phyloP scores from a whole-genome alignment of 2,888 invertebrate species.

The Diarsia rubi region DNA sequence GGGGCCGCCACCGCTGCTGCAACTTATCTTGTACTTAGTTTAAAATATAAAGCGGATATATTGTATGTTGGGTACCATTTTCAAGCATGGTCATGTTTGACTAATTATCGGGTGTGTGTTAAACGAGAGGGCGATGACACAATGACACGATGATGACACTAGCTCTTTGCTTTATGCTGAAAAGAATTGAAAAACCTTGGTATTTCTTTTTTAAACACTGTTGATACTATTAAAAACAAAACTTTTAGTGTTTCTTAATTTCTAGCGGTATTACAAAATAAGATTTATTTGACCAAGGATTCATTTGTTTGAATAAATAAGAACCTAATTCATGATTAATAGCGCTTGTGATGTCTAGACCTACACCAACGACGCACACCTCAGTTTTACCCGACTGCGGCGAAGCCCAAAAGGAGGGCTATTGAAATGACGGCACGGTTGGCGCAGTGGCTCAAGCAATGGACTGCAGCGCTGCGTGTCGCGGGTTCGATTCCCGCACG shows the following conservation, averaged over 20 bases:
- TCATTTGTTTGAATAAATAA: neutral
- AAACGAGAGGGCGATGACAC: constrained; percentile 4
- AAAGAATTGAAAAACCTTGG: neutral
- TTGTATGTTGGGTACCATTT: neutral
- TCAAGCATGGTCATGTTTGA: constrained; percentile 5
- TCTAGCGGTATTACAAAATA: neutral
- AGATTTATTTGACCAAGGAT: neutral
- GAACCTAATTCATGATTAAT: neutral
- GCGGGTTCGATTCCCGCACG: too few relatives aligned
- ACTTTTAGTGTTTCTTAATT: neutral
- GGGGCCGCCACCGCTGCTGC: too few relatives aligned
- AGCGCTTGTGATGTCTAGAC: too few relatives aligned
- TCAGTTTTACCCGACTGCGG: too few relatives aligned
- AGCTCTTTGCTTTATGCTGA: neutral
- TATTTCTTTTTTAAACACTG: neutral
- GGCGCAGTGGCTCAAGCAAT: too few relatives aligned
- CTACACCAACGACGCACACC: too few relatives aligned
- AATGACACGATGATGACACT: neutral
- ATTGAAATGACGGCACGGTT: too few relatives aligned
- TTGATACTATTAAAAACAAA: neutral
- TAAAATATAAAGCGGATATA: neutral
- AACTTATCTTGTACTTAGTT: neutral
- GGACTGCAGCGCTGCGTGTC: too few relatives aligned
- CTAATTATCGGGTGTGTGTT: constrained; percentile 37
- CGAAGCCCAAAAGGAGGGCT: too few relatives aligned